Evolutionary conservation across 2,888 invertebrate genomes (phyloP).

Genomic region (Subacronicta megacephala): DNA sequence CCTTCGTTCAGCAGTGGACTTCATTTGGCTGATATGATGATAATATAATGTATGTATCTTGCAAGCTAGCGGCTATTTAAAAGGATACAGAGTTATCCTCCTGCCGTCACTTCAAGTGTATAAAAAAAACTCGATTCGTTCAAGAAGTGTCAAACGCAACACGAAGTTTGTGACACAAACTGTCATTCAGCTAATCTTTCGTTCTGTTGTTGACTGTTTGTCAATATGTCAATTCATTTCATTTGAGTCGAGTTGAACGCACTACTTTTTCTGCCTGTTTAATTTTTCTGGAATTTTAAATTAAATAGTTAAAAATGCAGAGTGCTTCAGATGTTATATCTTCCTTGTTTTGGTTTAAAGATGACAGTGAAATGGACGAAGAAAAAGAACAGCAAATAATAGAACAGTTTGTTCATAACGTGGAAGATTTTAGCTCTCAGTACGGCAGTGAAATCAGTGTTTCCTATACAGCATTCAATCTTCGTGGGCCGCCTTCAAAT

Average conservation of each 20-base stretch:
- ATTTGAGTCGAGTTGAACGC: slow-evolving; percentile 39
- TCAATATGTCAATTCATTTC: no score
- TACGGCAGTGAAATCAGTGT: slow-evolving; percentile 96
- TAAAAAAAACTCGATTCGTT: no score
- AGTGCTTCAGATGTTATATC: slow-evolving; percentile 83
- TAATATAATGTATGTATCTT: no score
- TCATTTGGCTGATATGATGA: no score
- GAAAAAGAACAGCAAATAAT: slow-evolving; percentile 83
- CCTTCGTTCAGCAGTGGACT: no score
- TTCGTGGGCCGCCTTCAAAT: slow-evolving; percentile 95
- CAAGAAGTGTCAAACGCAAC: no score
- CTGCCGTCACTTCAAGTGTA: no score
- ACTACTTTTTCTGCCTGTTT: slow-evolving; percentile 26
- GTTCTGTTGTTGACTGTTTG: no score
- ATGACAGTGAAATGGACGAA: slow-evolving; percentile 70
- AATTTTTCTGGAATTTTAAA: slow-evolving; percentile 9
- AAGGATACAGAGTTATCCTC: no score
- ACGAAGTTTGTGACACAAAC: no score
- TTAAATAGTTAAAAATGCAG: slow-evolving; percentile 71
- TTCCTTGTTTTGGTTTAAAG: slow-evolving; percentile 81
- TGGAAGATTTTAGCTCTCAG: slow-evolving; percentile 96
- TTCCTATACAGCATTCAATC: slow-evolving; percentile 96
- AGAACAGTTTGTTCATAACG: slow-evolving; percentile 94
- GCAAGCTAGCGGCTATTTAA: no score
- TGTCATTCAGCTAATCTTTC: no score